Conservation (phyloP, 2,113 vertebrate genomes). For the Sorex araneus region DNA sequence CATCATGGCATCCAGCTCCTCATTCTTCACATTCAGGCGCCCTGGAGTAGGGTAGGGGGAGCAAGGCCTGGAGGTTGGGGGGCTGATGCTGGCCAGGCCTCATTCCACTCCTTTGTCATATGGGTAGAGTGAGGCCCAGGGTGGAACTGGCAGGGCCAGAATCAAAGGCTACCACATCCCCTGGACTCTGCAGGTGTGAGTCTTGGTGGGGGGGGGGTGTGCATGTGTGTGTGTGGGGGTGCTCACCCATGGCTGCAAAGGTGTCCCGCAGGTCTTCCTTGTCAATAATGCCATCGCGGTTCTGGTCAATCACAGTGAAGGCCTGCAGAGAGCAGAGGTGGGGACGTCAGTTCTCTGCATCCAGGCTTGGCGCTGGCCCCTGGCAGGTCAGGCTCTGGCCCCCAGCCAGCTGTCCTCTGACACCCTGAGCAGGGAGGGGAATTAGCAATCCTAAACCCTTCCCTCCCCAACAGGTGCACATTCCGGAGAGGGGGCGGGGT, state of each 20-base stretch:
- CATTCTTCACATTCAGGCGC: slow-evolving; percentile 93
- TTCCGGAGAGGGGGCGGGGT: slow-evolving; percentile 49
- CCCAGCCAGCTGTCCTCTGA: slow-evolving; percentile 69
- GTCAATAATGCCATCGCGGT: slow-evolving; percentile 96
- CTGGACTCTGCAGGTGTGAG: neutral
- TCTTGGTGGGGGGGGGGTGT: neutral
- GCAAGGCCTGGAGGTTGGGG: neutral
- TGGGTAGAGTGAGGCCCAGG: neutral
- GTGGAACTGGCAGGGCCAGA: neutral
- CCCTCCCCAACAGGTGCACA: slow-evolving; percentile 83
- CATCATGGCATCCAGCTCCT: slow-evolving; percentile 95
- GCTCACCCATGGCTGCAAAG: slow-evolving; percentile 94
- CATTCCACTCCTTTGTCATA: neutral
- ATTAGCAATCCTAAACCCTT: slow-evolving; percentile 74
- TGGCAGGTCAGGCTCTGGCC: slow-evolving; percentile 64
- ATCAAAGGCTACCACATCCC: neutral
- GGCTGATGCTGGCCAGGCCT: too few relatives aligned
- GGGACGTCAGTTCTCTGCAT: slow-evolving; percentile 59
- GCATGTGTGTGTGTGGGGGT: neutral
- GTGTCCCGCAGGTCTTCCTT: slow-evolving; percentile 96
- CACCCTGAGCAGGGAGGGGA: slow-evolving; percentile 42
- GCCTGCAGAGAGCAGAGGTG: slow-evolving; percentile 86
- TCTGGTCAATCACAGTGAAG: slow-evolving; percentile 97
- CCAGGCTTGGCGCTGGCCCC: slow-evolving; percentile 79
- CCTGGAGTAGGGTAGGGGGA: slow-evolving; percentile 82